A percentile compares a stretch with the other conserved stretches of the same genome.
phyloP scores from a whole-genome alignment of 2,113 vertebrate species.

The Etia nguti region DNA sequence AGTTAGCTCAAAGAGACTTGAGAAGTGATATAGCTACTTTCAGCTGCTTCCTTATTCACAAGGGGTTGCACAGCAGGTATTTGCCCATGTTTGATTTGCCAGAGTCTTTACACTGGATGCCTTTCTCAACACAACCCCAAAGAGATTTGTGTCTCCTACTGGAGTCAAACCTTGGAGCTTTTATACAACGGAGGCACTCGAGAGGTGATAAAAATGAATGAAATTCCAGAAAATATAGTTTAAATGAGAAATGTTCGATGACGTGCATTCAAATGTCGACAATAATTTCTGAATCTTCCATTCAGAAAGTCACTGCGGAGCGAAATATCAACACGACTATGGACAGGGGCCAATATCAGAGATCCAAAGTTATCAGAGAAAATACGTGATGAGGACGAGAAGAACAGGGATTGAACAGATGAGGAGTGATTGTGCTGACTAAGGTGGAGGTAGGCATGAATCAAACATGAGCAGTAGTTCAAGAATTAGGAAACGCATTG shows the following conservation, averaged over 20 bases:
- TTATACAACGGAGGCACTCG: not conserved
- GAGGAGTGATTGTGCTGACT: slow-evolving; percentile 10
- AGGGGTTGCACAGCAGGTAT: not conserved
- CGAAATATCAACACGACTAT: not conserved
- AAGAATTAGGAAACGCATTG: not conserved
- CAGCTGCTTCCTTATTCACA: not conserved
- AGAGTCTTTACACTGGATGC: not conserved
- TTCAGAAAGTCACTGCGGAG: not conserved
- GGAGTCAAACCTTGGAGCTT: not conserved
- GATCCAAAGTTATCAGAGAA: slow-evolving; percentile 1
- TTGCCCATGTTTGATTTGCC: not conserved
- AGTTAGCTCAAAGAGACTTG: not conserved
- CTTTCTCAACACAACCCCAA: not conserved
- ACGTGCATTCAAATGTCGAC: not conserved
- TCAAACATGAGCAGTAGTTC: slow-evolving; percentile 25
- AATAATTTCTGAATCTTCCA: not conserved
- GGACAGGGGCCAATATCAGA: not conserved
- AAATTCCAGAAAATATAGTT: not conserved
- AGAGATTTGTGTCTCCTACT: not conserved
- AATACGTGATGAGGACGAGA: not conserved
- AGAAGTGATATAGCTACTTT: not conserved
- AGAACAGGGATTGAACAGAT: not conserved
- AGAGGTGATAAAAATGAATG: not conserved
- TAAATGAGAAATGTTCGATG: not conserved
- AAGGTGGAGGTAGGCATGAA: slow-evolving; percentile 1